These are phyloP conservation scores for Danio tinwini DNA, from an alignment of 2,797 vertebrate species.

Conservation along the genomic window DNA sequence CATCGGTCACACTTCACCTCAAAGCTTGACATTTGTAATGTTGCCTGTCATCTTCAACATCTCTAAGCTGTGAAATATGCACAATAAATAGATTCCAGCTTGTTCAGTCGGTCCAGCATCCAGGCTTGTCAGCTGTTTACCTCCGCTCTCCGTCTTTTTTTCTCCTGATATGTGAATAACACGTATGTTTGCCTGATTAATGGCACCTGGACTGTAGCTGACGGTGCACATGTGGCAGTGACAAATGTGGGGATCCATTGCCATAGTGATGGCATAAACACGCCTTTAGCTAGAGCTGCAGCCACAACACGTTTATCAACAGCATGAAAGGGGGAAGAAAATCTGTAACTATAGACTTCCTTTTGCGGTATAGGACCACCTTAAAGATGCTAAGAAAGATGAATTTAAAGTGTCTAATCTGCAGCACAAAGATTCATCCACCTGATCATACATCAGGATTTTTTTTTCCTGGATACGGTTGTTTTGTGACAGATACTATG, in stretches of 20 bases:
- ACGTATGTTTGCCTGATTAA: slow-evolving; percentile 81
- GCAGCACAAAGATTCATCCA: not conserved
- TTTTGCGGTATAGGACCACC: not conserved
- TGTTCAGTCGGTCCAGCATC: slow-evolving; percentile 6
- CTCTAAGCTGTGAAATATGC: slow-evolving; percentile 9
- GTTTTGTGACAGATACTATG: not conserved
- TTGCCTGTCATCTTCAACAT: not conserved
- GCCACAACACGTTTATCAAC: slow-evolving; percentile 76
- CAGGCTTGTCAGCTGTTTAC: slow-evolving; percentile 66
- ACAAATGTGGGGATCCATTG: slow-evolving; percentile 84
- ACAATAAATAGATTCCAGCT: slow-evolving; percentile 31
- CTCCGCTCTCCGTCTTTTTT: slow-evolving; percentile 53
- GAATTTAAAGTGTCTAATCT: not conserved
- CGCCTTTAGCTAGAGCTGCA: slow-evolving; percentile 73
- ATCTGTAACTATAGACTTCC: not conserved
- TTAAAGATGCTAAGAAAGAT: not conserved
- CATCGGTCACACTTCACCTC: slow-evolving; percentile 4
- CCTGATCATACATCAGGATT: not conserved
- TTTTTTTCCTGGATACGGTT: no score
- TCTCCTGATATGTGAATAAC: slow-evolving; percentile 76
- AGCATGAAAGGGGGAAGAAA: not conserved
- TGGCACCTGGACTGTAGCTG: slow-evolving; percentile 68
- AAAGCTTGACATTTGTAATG: slow-evolving; percentile 32
- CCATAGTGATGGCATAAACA: slow-evolving; percentile 72
- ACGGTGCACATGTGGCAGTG: slow-evolving; percentile 70